A percentile compares a stretch with the other conserved stretches of the same genome.
Evolutionary conservation across 2,888 invertebrate species (phyloP).

Genomic region (Nymphalis c-album): DNA sequence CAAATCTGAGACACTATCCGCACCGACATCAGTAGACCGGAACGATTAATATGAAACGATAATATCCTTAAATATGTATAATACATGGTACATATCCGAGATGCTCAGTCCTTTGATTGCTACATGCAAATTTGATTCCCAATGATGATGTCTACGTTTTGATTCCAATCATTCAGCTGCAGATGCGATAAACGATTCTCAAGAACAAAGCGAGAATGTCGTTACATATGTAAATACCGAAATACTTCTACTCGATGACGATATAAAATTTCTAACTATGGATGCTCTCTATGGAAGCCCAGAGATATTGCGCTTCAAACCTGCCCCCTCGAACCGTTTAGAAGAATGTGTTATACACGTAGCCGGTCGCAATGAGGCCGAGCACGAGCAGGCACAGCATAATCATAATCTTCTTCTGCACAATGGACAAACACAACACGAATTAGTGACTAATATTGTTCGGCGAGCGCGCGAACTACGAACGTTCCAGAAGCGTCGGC

Average conservation of each 20-base stretch:
- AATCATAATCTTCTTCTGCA: slow-evolving; percentile 97
- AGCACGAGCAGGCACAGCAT: slow-evolving; percentile 92
- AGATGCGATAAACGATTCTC: slow-evolving; percentile 36
- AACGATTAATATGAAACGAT: background rate
- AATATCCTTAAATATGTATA: background rate
- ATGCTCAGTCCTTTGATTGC: slow-evolving; percentile 34
- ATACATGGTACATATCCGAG: slow-evolving; percentile 14
- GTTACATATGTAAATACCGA: slow-evolving; percentile 27
- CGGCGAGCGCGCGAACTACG: slow-evolving; percentile 55
- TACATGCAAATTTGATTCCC: slow-evolving; percentile 65
- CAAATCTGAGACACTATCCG: background rate
- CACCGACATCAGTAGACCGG: background rate
- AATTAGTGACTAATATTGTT: slow-evolving; percentile 65
- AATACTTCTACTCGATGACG: slow-evolving; percentile 51
- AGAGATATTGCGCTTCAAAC: slow-evolving; percentile 68
- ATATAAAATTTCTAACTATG: slow-evolving; percentile 56
- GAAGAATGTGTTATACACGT: slow-evolving; percentile 80
- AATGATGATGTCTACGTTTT: slow-evolving; percentile 44
- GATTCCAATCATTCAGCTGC: slow-evolving; percentile 42
- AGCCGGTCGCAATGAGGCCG: slow-evolving; percentile 84
- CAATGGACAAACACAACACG: slow-evolving; percentile 77
- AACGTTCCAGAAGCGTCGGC: slow-evolving; percentile 22
- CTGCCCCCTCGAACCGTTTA: slow-evolving; percentile 74
- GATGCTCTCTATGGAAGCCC: slow-evolving; percentile 62
- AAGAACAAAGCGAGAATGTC: slow-evolving; percentile 36